Evolutionary conservation across 2,113 vertebrate species (phyloP).

Genomic region (Eclectus roratus): DNA sequence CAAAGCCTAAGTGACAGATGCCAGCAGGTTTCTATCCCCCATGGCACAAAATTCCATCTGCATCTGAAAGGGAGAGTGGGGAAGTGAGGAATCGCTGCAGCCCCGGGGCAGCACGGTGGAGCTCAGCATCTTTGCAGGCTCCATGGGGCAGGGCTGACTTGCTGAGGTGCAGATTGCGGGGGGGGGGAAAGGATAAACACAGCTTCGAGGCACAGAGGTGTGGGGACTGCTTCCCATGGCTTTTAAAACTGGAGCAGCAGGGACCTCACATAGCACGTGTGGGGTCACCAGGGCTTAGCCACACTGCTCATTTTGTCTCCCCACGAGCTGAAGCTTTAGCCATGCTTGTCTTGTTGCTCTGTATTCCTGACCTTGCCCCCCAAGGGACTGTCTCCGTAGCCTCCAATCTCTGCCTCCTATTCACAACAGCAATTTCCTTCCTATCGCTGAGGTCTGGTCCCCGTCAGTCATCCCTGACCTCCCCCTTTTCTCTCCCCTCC

Average conservation of each 20-base stretch:
- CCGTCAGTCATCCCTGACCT: not conserved
- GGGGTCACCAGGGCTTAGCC: not conserved
- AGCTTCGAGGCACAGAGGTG: fast-evolving
- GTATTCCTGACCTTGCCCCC: not conserved
- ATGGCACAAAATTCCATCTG: not conserved
- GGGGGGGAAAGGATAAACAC: not conserved
- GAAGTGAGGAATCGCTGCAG: not conserved
- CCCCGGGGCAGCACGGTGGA: not conserved
- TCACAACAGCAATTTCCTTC: conserved; percentile 31
- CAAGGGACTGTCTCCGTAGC: not conserved
- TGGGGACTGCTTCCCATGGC: not conserved
- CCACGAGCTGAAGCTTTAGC: not conserved
- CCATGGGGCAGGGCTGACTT: not conserved
- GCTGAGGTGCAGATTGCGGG: not conserved
- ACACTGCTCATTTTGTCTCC: not conserved
- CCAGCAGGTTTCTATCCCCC: not conserved
- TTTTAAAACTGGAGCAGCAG: not conserved
- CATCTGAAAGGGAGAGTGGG: not conserved
- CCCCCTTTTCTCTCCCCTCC: not conserved
- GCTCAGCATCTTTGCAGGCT: not conserved
- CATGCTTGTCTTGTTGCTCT: not conserved
- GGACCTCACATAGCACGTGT: fast-evolving
- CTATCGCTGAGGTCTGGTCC: not conserved
- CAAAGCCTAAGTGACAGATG: not conserved
- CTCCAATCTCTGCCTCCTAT: not conserved